These are phyloP conservation scores for Schizothorax lantsangensis DNA, from an alignment of 2,797 vertebrate genomes.

Conservation along the genomic window DNA sequence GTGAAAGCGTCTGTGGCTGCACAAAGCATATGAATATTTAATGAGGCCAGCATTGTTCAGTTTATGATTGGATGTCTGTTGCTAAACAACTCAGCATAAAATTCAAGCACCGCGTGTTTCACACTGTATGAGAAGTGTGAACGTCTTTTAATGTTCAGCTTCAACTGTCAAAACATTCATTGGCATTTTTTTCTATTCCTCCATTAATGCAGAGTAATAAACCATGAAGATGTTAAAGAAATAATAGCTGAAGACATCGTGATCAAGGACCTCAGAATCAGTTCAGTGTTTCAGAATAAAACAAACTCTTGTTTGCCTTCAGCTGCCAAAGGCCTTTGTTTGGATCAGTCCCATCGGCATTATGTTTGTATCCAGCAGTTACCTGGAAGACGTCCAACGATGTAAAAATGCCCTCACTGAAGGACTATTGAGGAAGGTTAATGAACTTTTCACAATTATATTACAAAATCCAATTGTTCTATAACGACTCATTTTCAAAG, in stretches of 20 bases:
- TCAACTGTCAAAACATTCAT: not conserved
- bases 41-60: not conserved
- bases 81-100: constrained; percentile 19
- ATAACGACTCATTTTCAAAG: constrained; percentile 47
- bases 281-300: constrained; percentile 1
- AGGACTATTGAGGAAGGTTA: constrained; percentile 51
- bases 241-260: not conserved
- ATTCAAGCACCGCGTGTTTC: not conserved
- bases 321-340: constrained; percentile 6
- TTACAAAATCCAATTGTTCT: constrained; percentile 51
- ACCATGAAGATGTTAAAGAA: not conserved
- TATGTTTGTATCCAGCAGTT: constrained; percentile 33
- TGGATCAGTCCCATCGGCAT: constrained; percentile 35
- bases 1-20: not conserved
- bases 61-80: not conserved
- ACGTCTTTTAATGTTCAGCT: not conserved
- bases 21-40: constrained; percentile 27
- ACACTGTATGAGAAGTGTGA: not conserved
- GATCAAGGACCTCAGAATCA: not conserved
- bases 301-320: not conserved
- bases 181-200: not conserved
- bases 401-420: constrained; percentile 50
- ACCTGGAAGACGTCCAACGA: constrained; percentile 51
- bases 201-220: constrained; percentile 6
- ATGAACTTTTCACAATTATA: constrained; percentile 54